Percentiles rank a stretch among this genome's conserved stretches.
Conservation (phyloP, 2,797 vertebrate genomes). For the Gephyroberyx darwinii region DNA sequence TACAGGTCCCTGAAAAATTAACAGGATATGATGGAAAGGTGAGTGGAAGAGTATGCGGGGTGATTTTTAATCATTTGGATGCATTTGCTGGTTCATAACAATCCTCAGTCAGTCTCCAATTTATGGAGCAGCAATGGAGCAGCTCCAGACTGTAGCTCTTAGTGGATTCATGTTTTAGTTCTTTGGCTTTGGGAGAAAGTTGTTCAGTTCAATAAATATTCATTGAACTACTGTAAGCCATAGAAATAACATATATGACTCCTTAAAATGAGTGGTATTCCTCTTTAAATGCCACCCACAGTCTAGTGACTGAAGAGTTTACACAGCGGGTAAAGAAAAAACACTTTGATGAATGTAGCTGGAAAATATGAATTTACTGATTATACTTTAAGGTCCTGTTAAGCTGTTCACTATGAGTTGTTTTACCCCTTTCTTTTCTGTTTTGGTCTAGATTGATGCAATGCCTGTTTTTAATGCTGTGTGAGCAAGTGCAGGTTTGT, state of each 20-base stretch:
- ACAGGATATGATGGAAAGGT: slow-evolving; percentile 12
- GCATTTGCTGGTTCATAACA: slow-evolving; percentile 38
- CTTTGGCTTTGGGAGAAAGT: slow-evolving; percentile 29
- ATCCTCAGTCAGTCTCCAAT: slow-evolving; percentile 42
- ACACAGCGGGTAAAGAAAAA: background rate
- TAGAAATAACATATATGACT: slow-evolving; percentile 24
- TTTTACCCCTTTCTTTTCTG: too few relatives aligned
- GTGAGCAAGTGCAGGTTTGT: slow-evolving; percentile 16
- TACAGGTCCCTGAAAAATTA: slow-evolving; percentile 24
- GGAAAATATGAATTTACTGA: slow-evolving; percentile 7
- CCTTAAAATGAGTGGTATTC: slow-evolving; percentile 37
- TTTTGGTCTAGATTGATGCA: too few relatives aligned
- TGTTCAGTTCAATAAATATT: slow-evolving; percentile 40
- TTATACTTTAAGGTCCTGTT: background rate
- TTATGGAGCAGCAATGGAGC: slow-evolving; percentile 37
- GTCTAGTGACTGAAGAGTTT: slow-evolving; percentile 20
- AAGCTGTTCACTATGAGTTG: too few relatives aligned
- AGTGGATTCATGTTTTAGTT: slow-evolving; percentile 37
- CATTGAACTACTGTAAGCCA: slow-evolving; percentile 6
- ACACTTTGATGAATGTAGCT: slow-evolving; percentile 7
- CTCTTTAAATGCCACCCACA: slow-evolving; percentile 28
- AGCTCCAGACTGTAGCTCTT: slow-evolving; percentile 45
- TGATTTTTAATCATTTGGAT: slow-evolving; percentile 17
- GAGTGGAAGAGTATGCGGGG: background rate
- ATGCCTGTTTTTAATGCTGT: background rate